Evolutionary conservation across 2,888 invertebrate species (phyloP).

Genomic region (Trachelus iudaicus): DNA sequence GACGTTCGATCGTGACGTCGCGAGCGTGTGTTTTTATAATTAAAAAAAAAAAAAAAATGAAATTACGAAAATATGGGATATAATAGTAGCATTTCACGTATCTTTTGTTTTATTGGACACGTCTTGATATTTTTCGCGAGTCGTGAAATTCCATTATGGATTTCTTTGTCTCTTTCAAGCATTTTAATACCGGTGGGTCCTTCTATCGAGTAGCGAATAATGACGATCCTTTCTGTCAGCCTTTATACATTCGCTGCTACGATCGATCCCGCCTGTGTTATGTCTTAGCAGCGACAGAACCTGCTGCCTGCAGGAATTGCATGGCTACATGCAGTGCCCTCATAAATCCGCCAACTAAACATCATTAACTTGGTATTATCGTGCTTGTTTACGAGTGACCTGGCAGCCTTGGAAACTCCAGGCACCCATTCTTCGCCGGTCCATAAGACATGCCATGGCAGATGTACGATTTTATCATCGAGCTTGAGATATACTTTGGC

Average conservation of each 20-base stretch:
- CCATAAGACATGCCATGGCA: background rate
- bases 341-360: constrained; percentile 51
- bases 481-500: background rate
- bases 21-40: background rate
- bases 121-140: background rate
- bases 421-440: constrained; percentile 13
- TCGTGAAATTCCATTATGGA: background rate
- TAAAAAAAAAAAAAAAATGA: background rate
- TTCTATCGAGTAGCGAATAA: background rate
- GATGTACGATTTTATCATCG: background rate
- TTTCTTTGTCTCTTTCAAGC: background rate
- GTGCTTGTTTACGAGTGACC: constrained; percentile 44
- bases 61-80: background rate
- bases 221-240: background rate
- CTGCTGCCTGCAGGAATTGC: background rate
- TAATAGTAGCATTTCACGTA: background rate
- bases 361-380: constrained; percentile 49
- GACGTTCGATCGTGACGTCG: background rate
- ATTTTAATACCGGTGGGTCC: background rate
- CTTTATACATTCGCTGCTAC: background rate
- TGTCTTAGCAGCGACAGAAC: background rate
- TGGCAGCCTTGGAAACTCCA: constrained; percentile 28
- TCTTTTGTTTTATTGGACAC: background rate
- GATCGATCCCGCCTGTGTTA: background rate
- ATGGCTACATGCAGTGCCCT: constrained; percentile 37